Percentiles rank a stretch among this genome's conserved stretches.
These are phyloP conservation scores for Lottia scabra DNA, from an alignment of 2,888 invertebrate species.

Conservation along the genomic window DNA sequence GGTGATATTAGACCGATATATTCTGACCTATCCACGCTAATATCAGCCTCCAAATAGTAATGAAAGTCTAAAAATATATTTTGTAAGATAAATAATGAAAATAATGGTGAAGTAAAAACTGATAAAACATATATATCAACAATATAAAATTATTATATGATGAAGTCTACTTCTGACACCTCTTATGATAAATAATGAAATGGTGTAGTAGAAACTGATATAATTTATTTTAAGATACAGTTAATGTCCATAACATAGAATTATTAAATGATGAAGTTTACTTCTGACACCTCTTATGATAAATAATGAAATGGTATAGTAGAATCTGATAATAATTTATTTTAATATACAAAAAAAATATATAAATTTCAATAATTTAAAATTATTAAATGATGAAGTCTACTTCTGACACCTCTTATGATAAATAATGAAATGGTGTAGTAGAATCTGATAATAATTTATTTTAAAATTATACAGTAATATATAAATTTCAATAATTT, in stretches of 20 bases:
- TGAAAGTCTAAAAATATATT: too few relatives aligned
- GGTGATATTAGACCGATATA: too few relatives aligned
- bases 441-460: neutral
- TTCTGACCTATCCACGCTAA: too few relatives aligned
- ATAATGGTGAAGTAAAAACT: too few relatives aligned
- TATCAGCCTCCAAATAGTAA: too few relatives aligned
- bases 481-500: too few relatives aligned
- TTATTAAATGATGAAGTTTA: neutral
- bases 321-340: neutral
- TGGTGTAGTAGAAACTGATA: neutral
- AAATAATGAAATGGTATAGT: conserved; percentile 3
- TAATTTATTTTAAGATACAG: neutral
- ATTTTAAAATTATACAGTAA: too few relatives aligned
- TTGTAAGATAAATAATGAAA: too few relatives aligned
- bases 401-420: neutral
- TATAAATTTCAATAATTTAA: too few relatives aligned
- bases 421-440: neutral
- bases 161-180: neutral
- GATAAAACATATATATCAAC: too few relatives aligned
- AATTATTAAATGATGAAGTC: neutral
- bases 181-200: neutral
- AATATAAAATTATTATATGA: neutral
- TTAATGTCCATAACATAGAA: neutral
- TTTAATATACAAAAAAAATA: too few relatives aligned
- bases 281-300: neutral